phyloP scores from a whole-genome alignment of 2,113 vertebrate genomes.

The Oncorhynchus nerka region DNA sequence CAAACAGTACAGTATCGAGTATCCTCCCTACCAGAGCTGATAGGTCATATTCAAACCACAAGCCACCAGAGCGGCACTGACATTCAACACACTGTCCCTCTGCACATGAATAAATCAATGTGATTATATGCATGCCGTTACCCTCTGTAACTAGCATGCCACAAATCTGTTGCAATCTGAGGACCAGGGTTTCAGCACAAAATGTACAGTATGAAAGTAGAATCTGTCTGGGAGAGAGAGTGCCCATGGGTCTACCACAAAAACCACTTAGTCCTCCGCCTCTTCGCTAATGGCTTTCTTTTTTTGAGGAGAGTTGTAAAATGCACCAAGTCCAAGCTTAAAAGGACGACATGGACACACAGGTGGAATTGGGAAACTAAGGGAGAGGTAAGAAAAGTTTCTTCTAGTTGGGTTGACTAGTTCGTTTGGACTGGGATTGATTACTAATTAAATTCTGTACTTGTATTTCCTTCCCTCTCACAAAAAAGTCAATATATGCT shows the following conservation, averaged over 20 bases:
- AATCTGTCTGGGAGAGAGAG: slow-evolving; percentile 50
- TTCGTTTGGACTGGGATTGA: slow-evolving; percentile 4
- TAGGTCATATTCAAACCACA: background rate
- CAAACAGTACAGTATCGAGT: background rate
- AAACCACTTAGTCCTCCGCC: slow-evolving; percentile 71
- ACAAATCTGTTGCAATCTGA: slow-evolving; percentile 40
- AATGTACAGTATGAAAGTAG: slow-evolving; percentile 58
- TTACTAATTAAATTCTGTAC: background rate
- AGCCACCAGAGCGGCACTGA: slow-evolving; percentile 1
- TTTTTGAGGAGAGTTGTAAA: slow-evolving; percentile 53
- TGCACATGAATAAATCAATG: background rate
- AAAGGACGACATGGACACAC: slow-evolving; percentile 50
- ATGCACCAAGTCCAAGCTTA: slow-evolving; percentile 47
- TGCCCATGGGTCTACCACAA: slow-evolving; percentile 65
- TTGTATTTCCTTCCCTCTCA: background rate
- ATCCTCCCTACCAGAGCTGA: background rate
- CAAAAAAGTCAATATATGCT: background rate
- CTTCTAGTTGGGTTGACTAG: slow-evolving; percentile 29
- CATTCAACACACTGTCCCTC: slow-evolving; percentile 4
- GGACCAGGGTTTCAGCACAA: slow-evolving; percentile 49
- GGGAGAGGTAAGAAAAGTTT: slow-evolving; percentile 15
- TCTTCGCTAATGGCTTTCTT: slow-evolving; percentile 65
- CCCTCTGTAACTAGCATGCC: slow-evolving; percentile 22
- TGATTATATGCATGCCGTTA: slow-evolving; percentile 15
- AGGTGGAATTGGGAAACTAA: slow-evolving; percentile 24